Evolutionary conservation across 2,113 vertebrate species (phyloP), one percentile per base, ranked within the genome.

Genomic region (Nyctibius bracteatus): DNA sequence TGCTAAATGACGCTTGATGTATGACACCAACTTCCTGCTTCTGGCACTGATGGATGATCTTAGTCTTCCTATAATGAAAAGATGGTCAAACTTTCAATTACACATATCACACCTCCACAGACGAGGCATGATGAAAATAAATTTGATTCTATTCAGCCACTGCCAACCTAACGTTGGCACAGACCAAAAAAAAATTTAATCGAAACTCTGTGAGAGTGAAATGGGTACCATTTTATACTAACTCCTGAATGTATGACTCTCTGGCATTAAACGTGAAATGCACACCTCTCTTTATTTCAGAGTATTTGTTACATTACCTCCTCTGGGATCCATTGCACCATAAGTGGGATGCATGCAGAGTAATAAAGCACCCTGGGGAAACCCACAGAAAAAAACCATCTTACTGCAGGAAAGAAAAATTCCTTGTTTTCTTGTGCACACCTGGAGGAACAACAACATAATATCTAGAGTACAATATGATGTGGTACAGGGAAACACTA

Each of bases 11-110:
- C 0, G 0, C 49, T 95, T 97, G 96, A 98, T 98, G 31, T 88
- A 96, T 96, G 81, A 81, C 71, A 92, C 39, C 33, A 63, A 51
- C 96, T 97, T 97, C 93, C 91, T 86, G 51, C 44, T 89, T 73
- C 83, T 97, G 96, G 82, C 95, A 96, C 78, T 97, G 98, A 98
- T 89, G 79, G 88, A 98, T 98, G 91, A 92, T 89, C 74, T 86
- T 94, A 92, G 81, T 14, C 81, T 95, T 95, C 80, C 55, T 94
- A 30, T 89, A 95, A 97, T 97, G 93, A 98, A 97, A 97, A 95
- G 95, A 92, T 94, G 82, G 95, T 92, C 95, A 92, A 97, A 91
- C 61, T 94, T 97, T 98, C 96, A 95, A 47, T 97, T 96, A 93
- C 12, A 78, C 22, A 49, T 78, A 94, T 70, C 5, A 0, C 51